A percentile compares a stretch with the other conserved stretches of the same genome.
These are phyloP conservation scores for Drosophila setosimentum DNA, from an alignment of 2,888 invertebrate species.

Conservation along the genomic window DNA sequence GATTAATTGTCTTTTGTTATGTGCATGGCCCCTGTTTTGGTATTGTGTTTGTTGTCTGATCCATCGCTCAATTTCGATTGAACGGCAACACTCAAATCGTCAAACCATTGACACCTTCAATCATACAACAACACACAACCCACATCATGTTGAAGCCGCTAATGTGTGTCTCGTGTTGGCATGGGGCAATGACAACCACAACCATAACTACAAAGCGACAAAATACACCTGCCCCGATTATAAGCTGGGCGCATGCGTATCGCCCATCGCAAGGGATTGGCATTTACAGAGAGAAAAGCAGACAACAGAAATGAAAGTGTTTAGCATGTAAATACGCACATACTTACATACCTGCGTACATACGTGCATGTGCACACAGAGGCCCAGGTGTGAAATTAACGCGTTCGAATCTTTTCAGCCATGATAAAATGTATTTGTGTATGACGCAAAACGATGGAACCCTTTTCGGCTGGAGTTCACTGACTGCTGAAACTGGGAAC, in stretches of 20 bases:
- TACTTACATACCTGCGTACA: slow-evolving; percentile 11
- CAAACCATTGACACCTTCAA: slow-evolving; percentile 59
- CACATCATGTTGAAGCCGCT: slow-evolving; percentile 23
- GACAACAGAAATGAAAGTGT: slow-evolving; percentile 63
- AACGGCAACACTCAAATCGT: slow-evolving; percentile 44
- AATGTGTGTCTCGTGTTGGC: slow-evolving; percentile 56
- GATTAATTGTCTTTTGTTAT: slow-evolving; percentile 39
- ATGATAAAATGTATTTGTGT: slow-evolving; percentile 25
- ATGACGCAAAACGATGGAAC: slow-evolving; percentile 42
- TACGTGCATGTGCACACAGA: slow-evolving; percentile 25
- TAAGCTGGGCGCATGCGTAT: slow-evolving; percentile 59
- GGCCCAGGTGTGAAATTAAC: slow-evolving; percentile 63
- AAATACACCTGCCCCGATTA: slow-evolving; percentile 35
- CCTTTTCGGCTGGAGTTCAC: slow-evolving; percentile 60
- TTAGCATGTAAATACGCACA: slow-evolving; percentile 53
- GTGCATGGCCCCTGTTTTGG: slow-evolving; percentile 32
- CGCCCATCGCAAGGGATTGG: slow-evolving; percentile 32
- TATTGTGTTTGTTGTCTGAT: slow-evolving; percentile 26
- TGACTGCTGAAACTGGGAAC: slow-evolving; percentile 30
- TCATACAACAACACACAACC: slow-evolving; percentile 22
- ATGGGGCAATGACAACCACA: slow-evolving; percentile 50
- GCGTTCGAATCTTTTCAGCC: slow-evolving; percentile 46
- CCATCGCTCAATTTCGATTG: slow-evolving; percentile 21
- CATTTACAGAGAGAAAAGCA: slow-evolving; percentile 10
- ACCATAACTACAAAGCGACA: neutral